Percentiles rank a stretch among this genome's conserved stretches.
Evolutionary conservation across 1,140 invertebrate genomes (phyloP).

Genomic region (Anoplophora glabripennis): DNA sequence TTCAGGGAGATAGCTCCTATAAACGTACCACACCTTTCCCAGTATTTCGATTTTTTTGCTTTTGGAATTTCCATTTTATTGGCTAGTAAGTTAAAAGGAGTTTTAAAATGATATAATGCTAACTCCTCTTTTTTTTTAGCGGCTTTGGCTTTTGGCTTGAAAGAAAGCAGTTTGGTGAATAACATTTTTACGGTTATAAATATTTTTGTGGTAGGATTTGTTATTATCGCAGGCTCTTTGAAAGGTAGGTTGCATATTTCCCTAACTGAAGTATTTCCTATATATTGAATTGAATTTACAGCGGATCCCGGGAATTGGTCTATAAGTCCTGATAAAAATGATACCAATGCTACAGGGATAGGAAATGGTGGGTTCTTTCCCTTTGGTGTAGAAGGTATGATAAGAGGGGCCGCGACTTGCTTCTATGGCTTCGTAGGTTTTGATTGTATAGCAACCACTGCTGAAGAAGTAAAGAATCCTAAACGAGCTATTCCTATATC

Average conservation of each 20-base stretch:
- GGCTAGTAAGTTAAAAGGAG: constrained; percentile 50
- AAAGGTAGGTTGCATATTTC: constrained; percentile 56
- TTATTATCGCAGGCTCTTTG: constrained; percentile 76
- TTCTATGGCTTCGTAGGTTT: constrained; percentile 93
- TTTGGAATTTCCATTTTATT: constrained; percentile 58
- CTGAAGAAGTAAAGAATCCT: constrained; percentile 84
- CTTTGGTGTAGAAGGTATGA: constrained; percentile 77
- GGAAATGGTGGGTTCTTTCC: constrained; percentile 81
- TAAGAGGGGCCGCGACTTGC: constrained; percentile 85
- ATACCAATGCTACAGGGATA: constrained; percentile 52
- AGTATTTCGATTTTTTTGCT: constrained; percentile 70
- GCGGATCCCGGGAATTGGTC: constrained; percentile 67
- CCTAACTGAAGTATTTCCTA: no score
- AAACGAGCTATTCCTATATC: constrained; percentile 82
- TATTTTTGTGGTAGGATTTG: constrained; percentile 75
- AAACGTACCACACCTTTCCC: constrained; percentile 55
- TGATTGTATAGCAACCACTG: constrained; percentile 86
- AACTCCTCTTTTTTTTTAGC: constrained; percentile 54
- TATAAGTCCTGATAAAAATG: constrained; percentile 56
- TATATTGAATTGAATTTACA: constrained; percentile 37
- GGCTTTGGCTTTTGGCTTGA: constrained; percentile 75
- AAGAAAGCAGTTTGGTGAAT: constrained; percentile 79
- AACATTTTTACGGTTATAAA: constrained; percentile 84
- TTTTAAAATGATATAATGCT: not conserved
- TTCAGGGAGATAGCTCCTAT: constrained; percentile 60